Percentiles rank a stretch among this genome's conserved stretches.
phyloP scores from a whole-genome alignment of 2,113 vertebrate species.

The Cephalophus harveyi region DNA sequence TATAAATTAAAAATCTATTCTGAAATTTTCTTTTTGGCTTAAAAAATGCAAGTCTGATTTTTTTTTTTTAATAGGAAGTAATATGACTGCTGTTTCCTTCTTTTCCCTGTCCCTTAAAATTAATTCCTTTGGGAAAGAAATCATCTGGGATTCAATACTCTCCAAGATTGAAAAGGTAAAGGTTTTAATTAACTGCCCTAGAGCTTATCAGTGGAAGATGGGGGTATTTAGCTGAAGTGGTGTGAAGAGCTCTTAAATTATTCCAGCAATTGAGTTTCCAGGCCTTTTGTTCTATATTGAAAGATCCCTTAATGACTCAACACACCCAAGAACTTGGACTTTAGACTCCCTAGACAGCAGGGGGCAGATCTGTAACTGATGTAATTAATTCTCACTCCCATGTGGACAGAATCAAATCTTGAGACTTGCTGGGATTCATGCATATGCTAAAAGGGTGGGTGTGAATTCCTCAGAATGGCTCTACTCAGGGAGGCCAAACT shows the following conservation, averaged over 20 bases:
- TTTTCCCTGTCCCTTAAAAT: neutral
- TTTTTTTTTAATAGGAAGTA: neutral
- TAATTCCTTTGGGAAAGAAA: constrained; percentile 41
- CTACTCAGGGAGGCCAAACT: neutral
- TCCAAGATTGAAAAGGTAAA: constrained; percentile 46
- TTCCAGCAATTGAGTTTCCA: constrained; percentile 61
- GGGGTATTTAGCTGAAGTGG: constrained; percentile 65
- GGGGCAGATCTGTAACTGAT: constrained; percentile 29
- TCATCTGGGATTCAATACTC: neutral
- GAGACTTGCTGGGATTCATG: constrained; percentile 38
- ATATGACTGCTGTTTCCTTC: neutral
- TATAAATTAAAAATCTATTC: neutral
- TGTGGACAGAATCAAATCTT: constrained; percentile 2
- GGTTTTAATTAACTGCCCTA: constrained; percentile 66
- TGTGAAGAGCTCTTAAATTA: constrained; percentile 70
- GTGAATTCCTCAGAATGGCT: constrained; percentile 44
- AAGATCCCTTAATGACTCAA: constrained; percentile 64
- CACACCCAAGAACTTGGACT: constrained; percentile 62
- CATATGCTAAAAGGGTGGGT: constrained; percentile 42
- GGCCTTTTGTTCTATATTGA: constrained; percentile 66
- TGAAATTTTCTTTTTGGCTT: neutral
- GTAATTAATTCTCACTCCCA: constrained; percentile 42
- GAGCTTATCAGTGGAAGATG: constrained; percentile 33
- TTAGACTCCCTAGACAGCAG: constrained; percentile 38
- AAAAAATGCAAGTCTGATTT: neutral